Base-by-base conservation (phyloP, 2,888 invertebrate genomes). In the Protodeltote pygarga region DNA sequence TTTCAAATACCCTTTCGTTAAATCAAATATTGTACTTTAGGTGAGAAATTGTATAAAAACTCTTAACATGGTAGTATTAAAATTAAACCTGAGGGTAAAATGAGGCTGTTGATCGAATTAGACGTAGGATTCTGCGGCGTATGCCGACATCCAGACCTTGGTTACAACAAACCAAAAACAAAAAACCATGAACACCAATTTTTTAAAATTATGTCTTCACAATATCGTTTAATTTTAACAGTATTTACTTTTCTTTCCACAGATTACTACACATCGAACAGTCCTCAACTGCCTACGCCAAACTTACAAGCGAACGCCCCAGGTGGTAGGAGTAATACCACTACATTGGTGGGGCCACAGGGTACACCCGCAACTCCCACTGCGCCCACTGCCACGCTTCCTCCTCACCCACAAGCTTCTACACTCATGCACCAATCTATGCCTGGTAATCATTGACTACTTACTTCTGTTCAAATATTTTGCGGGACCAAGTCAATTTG, bases 271-370 rank as follows among this genome's bases (percentile, higher is more conserved):
- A 51, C 80, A 29, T 73, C 82, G 32, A 87, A 83, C 67, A 86
- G 74, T 52, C 86, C 89, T 37, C 92, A 91, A 55, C 69, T 93
- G 61, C 83, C 85, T 9, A 75, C 92, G 25, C 89, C 86, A 34
- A 83, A 87, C 40, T 73, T 92, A 39, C 89, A 83, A 58, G 69
- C 60, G 65, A 81, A 74, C 41, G 62, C 80, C 25, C 65, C 77
- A 4, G 81, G 77, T 23, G 74, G 78, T 54, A 72, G 82, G 68
- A 83, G 52, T 47, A 82, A 79, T 57, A 72, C 78, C 41, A 78
- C 73, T 52, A 75, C 79, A 11, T 49, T 81, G 54, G 79, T 84
- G 63, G 86, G 85, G 13, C 81, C 82, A 13, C 86, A 85, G 66
- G 81, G 78, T 39, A 81, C 80, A 39, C 71, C 79, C 19, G 75